A percentile compares a stretch with the other conserved stretches of the same genome.
Evolutionary conservation across 1,140 invertebrate species (phyloP).

Genomic region (Coenobita brevimanus): DNA sequence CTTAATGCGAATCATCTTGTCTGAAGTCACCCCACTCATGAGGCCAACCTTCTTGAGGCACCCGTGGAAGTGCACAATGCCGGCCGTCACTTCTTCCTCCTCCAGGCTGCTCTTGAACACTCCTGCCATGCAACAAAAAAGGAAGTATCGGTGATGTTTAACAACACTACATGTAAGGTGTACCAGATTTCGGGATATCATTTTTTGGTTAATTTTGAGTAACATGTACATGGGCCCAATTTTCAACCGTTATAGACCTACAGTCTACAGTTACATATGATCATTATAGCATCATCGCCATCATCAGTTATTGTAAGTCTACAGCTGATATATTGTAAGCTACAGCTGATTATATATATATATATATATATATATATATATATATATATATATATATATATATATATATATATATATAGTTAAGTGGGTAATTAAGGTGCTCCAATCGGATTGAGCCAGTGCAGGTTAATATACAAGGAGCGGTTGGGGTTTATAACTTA

Average conservation of each 20-base stretch:
- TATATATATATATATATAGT: slow-evolving; percentile 15
- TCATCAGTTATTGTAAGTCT: too few relatives aligned
- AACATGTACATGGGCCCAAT: too few relatives aligned
- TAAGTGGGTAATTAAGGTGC: not conserved
- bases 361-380: slow-evolving; percentile 19
- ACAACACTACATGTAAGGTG: too few relatives aligned
- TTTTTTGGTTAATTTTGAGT: too few relatives aligned
- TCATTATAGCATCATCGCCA: too few relatives aligned
- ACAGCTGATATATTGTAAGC: not conserved
- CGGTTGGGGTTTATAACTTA: too few relatives aligned
- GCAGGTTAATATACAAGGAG: too few relatives aligned
- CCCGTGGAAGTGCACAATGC: slow-evolving; percentile 44
- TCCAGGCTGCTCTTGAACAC: slow-evolving; percentile 3
- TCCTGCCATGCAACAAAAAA: not conserved
- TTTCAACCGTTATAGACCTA: too few relatives aligned
- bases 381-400: slow-evolving; percentile 7
- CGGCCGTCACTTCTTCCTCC: slow-evolving; percentile 8
- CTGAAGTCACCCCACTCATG: slow-evolving; percentile 25
- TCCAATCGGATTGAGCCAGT: too few relatives aligned
- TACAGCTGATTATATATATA: not conserved
- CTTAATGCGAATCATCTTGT: slow-evolving; percentile 1
- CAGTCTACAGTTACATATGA: too few relatives aligned
- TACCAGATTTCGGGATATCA: too few relatives aligned
- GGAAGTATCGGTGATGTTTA: too few relatives aligned
- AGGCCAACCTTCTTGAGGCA: slow-evolving; percentile 31